Evolutionary conservation across 1,140 invertebrate species (phyloP).

Genomic region (Drosophila pseudoobscura): DNA sequence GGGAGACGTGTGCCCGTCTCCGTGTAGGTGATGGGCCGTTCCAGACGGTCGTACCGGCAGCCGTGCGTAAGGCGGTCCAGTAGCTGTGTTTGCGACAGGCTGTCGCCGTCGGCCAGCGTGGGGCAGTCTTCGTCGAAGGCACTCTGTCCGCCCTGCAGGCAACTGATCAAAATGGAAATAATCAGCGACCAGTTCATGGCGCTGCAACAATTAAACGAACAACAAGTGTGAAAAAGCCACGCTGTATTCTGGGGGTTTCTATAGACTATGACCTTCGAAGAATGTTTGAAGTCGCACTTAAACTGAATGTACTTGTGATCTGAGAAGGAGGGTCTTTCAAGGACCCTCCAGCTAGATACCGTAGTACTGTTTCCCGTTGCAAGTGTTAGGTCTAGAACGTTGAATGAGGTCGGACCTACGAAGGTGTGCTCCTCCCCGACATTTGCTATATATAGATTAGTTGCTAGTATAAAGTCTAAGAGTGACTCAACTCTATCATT

Average conservation of each 20-base stretch:
- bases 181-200: constrained; percentile 47
- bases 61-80: constrained; percentile 87
- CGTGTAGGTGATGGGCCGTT: constrained; percentile 85
- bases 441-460: no score
- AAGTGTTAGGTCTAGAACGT: no score
- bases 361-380: no score
- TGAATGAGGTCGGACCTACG: no score
- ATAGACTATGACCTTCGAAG: no score
- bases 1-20: constrained; percentile 83
- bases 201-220: constrained; percentile 1
- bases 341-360: no score
- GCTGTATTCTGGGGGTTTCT: background rate
- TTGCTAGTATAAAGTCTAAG: no score
- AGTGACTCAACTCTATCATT: no score
- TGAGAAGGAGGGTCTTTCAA: no score
- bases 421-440: no score
- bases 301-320: no score
- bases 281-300: no score
- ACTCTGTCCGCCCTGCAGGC: constrained; percentile 5
- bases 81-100: constrained; percentile 89
- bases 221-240: constrained; percentile 6
- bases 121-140: constrained; percentile 84
- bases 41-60: constrained; percentile 90
- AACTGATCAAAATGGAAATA: constrained; percentile 51
- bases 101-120: constrained; percentile 84